Conservation (phyloP, 2,113 vertebrate species). For the Cariama cristata region DNA sequence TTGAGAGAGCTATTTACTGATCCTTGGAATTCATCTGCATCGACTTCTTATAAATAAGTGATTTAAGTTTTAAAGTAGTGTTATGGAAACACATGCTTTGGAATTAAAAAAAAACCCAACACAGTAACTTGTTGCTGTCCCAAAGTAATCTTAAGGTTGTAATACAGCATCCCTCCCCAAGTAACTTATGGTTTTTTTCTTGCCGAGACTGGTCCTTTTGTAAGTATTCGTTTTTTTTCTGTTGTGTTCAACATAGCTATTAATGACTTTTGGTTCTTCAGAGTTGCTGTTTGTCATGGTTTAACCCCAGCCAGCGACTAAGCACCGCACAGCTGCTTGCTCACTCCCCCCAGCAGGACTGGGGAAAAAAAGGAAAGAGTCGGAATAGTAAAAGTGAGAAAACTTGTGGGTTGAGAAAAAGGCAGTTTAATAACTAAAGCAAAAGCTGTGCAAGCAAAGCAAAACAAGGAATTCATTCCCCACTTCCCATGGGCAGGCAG, state of each 20-base stretch:
- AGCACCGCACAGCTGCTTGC: too few relatives aligned
- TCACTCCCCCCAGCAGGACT: too few relatives aligned
- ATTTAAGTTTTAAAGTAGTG: not conserved
- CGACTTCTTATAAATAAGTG: not conserved
- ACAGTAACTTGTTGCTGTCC: not conserved
- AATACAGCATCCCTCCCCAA: not conserved
- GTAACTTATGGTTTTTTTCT: not conserved
- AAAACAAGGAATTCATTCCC: too few relatives aligned
- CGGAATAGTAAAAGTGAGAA: too few relatives aligned
- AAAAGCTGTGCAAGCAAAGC: too few relatives aligned
- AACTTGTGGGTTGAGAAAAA: too few relatives aligned
- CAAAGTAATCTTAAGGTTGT: not conserved
- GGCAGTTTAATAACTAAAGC: too few relatives aligned
- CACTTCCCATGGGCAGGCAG: too few relatives aligned
- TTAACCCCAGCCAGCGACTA: too few relatives aligned
- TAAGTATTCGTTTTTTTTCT: slow-evolving; percentile 13
- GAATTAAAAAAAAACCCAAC: not conserved
- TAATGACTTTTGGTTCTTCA: slow-evolving; percentile 2
- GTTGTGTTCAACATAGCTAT: not conserved
- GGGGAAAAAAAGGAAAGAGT: too few relatives aligned
- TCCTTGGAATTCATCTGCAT: not conserved
- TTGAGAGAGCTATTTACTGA: not conserved
- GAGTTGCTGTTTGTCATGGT: not conserved
- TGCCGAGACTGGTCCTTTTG: not conserved
- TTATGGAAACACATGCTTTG: not conserved